Conservation (phyloP, 2,888 invertebrate genomes). For the Spisula solida region DNA sequence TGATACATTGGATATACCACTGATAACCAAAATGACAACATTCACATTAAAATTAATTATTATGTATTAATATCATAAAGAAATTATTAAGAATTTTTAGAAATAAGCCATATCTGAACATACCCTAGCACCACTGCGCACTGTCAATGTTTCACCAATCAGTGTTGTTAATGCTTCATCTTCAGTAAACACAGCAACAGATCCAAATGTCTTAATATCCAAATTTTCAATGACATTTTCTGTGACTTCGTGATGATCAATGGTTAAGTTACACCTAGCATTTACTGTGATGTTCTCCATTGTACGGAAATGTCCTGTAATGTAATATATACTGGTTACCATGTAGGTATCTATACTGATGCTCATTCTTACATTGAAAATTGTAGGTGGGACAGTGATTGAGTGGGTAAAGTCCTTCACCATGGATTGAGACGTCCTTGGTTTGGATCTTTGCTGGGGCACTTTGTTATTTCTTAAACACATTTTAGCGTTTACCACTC, state of each 20-base stretch:
- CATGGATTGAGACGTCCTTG: too few species aligned
- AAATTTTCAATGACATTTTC: slow-evolving; percentile 72
- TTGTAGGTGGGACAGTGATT: too few species aligned
- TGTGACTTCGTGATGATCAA: slow-evolving; percentile 72
- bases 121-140: slow-evolving; percentile 81
- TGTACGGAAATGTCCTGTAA: slow-evolving; percentile 71
- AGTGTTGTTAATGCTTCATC: slow-evolving; percentile 74
- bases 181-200: slow-evolving; percentile 73
- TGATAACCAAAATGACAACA: background rate
- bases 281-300: slow-evolving; percentile 78
- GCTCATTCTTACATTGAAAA: too few species aligned
- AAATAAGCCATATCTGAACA: background rate
- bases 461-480: too few species aligned
- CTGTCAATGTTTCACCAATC: slow-evolving; percentile 75
- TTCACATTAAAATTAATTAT: background rate
- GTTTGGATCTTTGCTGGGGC: too few species aligned
- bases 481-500: too few species aligned
- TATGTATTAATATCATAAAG: background rate
- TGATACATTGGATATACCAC: too few species aligned
- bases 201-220: slow-evolving; percentile 81
- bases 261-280: slow-evolving; percentile 74
- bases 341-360: background rate
- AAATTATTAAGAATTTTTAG: background rate
- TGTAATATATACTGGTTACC: background rate
- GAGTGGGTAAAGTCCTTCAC: too few species aligned